These are phyloP conservation scores for Phytoseiulus persimilis DNA, from an alignment of 2,888 invertebrate species.

Conservation along the genomic window DNA sequence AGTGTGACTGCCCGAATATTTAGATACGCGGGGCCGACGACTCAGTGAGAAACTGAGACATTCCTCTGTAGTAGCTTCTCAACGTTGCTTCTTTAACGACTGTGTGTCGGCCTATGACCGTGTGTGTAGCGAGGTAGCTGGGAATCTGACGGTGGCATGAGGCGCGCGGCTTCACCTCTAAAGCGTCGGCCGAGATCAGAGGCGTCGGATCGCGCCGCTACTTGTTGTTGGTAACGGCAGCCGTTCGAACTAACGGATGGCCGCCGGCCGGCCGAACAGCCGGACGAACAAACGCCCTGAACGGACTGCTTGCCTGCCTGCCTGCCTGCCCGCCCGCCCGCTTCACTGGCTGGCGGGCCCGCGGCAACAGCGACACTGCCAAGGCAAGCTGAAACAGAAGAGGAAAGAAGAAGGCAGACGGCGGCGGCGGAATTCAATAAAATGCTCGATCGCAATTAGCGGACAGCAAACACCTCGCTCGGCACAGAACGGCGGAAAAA, in stretches of 20 bases:
- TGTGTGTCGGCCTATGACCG: neutral
- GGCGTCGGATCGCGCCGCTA: neutral
- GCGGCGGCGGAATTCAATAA: slow-evolving; percentile 38
- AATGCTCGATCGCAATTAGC: slow-evolving; percentile 38
- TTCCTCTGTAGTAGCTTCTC: neutral
- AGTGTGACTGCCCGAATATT: neutral
- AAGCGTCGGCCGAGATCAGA: neutral
- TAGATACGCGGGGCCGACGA: neutral
- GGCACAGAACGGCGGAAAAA: neutral
- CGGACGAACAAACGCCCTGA: neutral
- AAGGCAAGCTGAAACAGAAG: neutral
- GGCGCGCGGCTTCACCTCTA: neutral
- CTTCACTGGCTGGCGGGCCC: neutral
- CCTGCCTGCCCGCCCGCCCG: too few species aligned
- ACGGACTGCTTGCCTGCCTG: neutral
- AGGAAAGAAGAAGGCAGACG: neutral
- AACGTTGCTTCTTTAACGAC: neutral
- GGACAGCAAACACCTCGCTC: slow-evolving; percentile 35
- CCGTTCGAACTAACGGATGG: neutral
- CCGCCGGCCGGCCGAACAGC: too few species aligned
- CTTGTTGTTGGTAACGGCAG: neutral
- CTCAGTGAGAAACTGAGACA: neutral
- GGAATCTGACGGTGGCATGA: neutral
- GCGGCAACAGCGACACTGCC: neutral
- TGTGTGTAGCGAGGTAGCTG: neutral